Evolutionary conservation across 2,888 invertebrate genomes (phyloP), one percentile per base, ranked within the genome.

Genomic region (Ormyrus labotus): DNA sequence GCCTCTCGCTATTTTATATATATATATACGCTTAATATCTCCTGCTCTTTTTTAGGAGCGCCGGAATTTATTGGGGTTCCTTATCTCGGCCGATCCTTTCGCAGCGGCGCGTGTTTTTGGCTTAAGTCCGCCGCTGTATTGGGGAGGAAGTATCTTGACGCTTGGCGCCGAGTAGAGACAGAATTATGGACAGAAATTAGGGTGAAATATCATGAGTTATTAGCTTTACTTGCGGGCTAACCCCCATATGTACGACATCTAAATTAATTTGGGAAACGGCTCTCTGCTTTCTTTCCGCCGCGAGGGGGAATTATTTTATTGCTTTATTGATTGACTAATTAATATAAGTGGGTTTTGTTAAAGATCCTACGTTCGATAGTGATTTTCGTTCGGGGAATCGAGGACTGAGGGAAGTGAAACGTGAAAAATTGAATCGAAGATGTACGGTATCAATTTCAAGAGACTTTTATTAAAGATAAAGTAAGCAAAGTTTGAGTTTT

Each of bases 181-280:
- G 70, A 78, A 80, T 76, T 80, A 80, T 72, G 61, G 65, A 67
- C 73, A 69, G 65, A 69, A 81, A 81, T 78, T 73, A 81, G 81
- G 76, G 77, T 81, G 81, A 73, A 77, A 70, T 78, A 77, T 77
- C 81, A 48, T 78, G 75, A 81, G 78, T 81, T 81, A 81, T 81
- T 81, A 78, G 74, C 51, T 55, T 34, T 48, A 34, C 34, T 34
- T 19, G 11, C 50, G 63, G 55, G 55, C 69, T 48, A 79, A 57
- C 13, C 55, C 71, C 58, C 51, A 53, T 74, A 69, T 73, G 63
- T 57, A 47, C 45, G 55, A 78, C 65, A 78, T 78, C 78, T 61
- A 70, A 74, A 78, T 81, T 64, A 78, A 81, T 81, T 81, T n/a
- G 19, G 47, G 63, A 63, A 63, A 69, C 50, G 60, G 53, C 63